Percentiles rank a stretch among this genome's conserved stretches.
Conservation (phyloP, 1,140 invertebrate genomes). For the Lepidurus apus region DNA sequence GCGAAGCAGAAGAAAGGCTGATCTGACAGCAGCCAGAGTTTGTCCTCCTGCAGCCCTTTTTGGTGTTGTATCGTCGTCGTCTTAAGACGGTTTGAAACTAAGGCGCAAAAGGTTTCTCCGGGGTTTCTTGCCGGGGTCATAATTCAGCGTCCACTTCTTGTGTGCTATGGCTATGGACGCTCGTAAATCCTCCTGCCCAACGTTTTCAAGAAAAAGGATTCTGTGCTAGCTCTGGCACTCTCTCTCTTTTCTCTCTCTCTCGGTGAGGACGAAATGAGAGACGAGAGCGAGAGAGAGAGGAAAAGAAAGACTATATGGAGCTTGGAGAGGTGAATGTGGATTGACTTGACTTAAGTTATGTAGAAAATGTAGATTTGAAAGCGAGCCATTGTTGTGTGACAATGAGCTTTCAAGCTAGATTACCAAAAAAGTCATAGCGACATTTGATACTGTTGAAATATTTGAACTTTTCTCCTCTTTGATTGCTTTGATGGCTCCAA, state of each 20-base stretch:
- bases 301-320: not conserved
- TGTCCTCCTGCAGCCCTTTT: not conserved
- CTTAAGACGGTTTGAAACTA: not conserved
- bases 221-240: conserved; percentile 1
- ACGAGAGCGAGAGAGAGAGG: not conserved
- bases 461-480: too few species aligned
- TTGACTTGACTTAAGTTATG: too few species aligned
- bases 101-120: not conserved
- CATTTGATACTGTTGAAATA: too few species aligned
- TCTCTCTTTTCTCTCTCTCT: not conserved
- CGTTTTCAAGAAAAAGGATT: not conserved
- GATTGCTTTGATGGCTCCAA: too few species aligned
- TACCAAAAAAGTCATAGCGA: too few species aligned
- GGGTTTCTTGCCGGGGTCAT: not conserved
- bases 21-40: not conserved
- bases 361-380: too few species aligned
- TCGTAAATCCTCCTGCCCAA: conserved; percentile 13
- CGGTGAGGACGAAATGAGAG: not conserved
- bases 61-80: not conserved
- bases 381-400: too few species aligned
- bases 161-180: conserved; percentile 1
- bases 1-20: not conserved
- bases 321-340: not conserved
- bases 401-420: too few species aligned
- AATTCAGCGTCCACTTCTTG: conserved; percentile 21